Percentiles rank a stretch among this genome's conserved stretches.
Conservation (phyloP, 2,797 vertebrate species). For the Phoxinus dragarum region DNA sequence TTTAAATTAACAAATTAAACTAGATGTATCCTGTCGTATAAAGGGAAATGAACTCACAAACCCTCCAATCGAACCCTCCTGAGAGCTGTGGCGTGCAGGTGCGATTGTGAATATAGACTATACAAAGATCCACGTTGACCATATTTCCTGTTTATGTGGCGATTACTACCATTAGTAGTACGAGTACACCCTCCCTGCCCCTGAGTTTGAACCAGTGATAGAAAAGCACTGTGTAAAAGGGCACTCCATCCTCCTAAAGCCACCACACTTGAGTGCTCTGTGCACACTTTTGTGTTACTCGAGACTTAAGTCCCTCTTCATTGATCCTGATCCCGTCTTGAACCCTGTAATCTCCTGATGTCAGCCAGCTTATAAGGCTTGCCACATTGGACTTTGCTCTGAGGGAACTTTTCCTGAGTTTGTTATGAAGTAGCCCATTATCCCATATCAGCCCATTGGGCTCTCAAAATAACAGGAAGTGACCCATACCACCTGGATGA, state of each 20-base stretch:
- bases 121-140: constrained; percentile 21
- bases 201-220: background rate
- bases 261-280: constrained; percentile 51
- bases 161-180: constrained; percentile 4
- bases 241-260: constrained; percentile 58
- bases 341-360: constrained; percentile 67
- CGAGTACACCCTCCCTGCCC: background rate
- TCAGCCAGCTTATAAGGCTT: constrained; percentile 58
- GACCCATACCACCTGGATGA: constrained; percentile 24
- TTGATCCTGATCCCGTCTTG: constrained; percentile 62
- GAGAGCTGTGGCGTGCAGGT: background rate
- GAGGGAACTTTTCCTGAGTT: constrained; percentile 54
- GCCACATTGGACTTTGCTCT: constrained; percentile 57
- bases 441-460: constrained; percentile 10
- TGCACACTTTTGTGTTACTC: constrained; percentile 57
- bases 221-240: constrained; percentile 35
- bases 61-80: background rate
- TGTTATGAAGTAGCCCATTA: constrained; percentile 35
- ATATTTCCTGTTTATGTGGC: constrained; percentile 4
- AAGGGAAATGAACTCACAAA: background rate
- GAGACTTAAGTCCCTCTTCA: constrained; percentile 62
- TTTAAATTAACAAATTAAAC: constrained; percentile 29
- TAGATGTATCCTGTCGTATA: constrained; percentile 33
- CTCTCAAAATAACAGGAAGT: constrained; percentile 34
- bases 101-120: constrained; percentile 34